Conservation (phyloP, 2,797 vertebrate genomes). For the Poeciliopsis infans region DNA sequence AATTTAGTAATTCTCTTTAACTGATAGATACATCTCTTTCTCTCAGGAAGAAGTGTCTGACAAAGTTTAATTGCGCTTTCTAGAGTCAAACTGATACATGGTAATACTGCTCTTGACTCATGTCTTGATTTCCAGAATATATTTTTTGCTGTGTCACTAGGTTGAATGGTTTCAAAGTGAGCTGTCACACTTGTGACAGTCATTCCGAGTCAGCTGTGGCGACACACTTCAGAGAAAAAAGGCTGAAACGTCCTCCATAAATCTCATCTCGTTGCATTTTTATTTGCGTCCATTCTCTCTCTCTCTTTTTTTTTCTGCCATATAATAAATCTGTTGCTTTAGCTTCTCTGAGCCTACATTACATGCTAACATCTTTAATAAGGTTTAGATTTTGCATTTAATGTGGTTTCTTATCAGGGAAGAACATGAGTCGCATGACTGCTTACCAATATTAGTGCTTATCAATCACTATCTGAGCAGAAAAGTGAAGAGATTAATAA, state of each 20-base stretch:
- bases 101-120: constrained; percentile 54
- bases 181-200: constrained; percentile 61
- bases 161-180: constrained; percentile 67
- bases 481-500: constrained; percentile 33
- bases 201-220: constrained; percentile 63
- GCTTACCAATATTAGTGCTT: constrained; percentile 33
- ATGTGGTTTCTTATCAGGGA: constrained; percentile 7
- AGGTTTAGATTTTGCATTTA: constrained; percentile 6
- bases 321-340: constrained; percentile 17
- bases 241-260: constrained; percentile 31
- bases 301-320: not conserved
- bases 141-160: constrained; percentile 69
- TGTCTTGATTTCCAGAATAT: constrained; percentile 58
- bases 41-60: not conserved
- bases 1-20: not conserved
- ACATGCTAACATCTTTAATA: not conserved
- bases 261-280: constrained; percentile 32
- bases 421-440: constrained; percentile 25
- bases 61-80: constrained; percentile 34
- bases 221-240: constrained; percentile 54
- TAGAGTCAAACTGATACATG: constrained; percentile 39
- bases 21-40: not conserved
- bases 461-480: constrained; percentile 40
- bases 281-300: constrained; percentile 17
- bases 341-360: not conserved